Percentiles rank a stretch among this genome's conserved stretches.
phyloP scores from a whole-genome alignment of 2,888 invertebrate genomes.

The Macaria liturata region DNA sequence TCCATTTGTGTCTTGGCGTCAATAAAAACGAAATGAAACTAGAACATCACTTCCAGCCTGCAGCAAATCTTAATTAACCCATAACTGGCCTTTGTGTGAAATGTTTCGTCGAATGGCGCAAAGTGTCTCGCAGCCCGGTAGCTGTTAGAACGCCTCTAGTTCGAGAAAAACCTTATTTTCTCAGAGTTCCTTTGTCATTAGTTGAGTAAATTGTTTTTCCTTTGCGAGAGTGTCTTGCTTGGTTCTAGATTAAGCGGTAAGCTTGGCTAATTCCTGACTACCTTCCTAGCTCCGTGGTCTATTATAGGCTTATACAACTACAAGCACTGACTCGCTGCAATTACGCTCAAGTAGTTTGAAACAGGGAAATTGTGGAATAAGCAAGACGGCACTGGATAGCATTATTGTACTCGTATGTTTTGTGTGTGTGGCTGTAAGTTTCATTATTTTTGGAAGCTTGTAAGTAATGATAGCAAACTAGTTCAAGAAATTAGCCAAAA shows the following conservation, averaged over 20 bases:
- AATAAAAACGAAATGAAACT: no score
- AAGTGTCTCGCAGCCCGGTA: constrained; percentile 30
- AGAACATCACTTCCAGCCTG: constrained; percentile 1
- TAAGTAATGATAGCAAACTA: no score
- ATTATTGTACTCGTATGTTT: no score
- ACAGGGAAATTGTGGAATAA: not conserved
- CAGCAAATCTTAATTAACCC: constrained; percentile 38
- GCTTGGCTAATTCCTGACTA: constrained; percentile 49
- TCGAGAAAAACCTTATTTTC: constrained; percentile 56
- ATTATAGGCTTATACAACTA: constrained; percentile 43
- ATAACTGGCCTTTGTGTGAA: constrained; percentile 36
- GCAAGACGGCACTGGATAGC: no score
- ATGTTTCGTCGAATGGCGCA: constrained; percentile 36
- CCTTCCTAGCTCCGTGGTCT: constrained; percentile 40
- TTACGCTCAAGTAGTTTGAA: constrained; percentile 20
- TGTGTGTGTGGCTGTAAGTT: no score
- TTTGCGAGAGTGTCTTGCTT: constrained; percentile 52
- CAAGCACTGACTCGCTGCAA: constrained; percentile 29
- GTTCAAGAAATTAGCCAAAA: no score
- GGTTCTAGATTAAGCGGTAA: constrained; percentile 66
- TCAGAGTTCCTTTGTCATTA: constrained; percentile 63
- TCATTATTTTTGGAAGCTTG: no score
- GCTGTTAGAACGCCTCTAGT: constrained; percentile 37
- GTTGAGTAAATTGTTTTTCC: constrained; percentile 68
- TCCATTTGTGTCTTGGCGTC: no score